Evolutionary conservation across 2,113 vertebrate genomes (phyloP), one percentile per base, ranked within the genome.

Genomic region (Patagioenas fasciata): DNA sequence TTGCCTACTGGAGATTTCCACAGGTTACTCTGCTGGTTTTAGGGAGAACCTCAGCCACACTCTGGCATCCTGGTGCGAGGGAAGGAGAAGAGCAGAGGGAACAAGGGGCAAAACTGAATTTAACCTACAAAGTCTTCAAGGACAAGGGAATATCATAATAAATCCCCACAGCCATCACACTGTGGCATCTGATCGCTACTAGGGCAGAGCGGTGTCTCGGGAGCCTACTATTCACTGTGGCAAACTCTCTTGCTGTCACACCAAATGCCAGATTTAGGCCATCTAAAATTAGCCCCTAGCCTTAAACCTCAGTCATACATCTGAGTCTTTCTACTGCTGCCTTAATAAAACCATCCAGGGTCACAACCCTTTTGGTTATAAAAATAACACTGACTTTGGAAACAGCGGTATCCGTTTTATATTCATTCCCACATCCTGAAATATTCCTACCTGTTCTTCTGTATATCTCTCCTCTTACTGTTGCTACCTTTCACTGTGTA

Each of bases 241-340:
- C 29, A 65, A 77, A 28, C 10, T 32, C 26, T 73, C 28, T 40
- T 71, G 65, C 60, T 81, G 2, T 79, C 34, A 54, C 44, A n/a
- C 28, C 8, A 20, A 73, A 28, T n/a, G 28, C 53, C 71, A 79
- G 50, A 92, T 93, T 67, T 89, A 95, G 89, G 61, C 72, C 80
- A 81, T 94, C 73, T 95, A 81, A 95, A 95, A 89, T 79, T 92
- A 85, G 57, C 34, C 54, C 47, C 19, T 71, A 78, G 38, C 73
- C 65, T 50, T 88, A 92, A 84, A 89, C 57, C 53, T 92, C 74
- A 70, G 1, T 80, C 38, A 25, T 62, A 56, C 51, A 80, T 69
- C 77, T 78, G 73, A 91, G 34, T 83, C 91, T 79, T 81, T 67
- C 73, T 85, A 12, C 4, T 10, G 26, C 73, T 87, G 58, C 26